These are phyloP conservation scores for Philaenus spumarius DNA, from an alignment of 1,140 invertebrate species.

Conservation along the genomic window DNA sequence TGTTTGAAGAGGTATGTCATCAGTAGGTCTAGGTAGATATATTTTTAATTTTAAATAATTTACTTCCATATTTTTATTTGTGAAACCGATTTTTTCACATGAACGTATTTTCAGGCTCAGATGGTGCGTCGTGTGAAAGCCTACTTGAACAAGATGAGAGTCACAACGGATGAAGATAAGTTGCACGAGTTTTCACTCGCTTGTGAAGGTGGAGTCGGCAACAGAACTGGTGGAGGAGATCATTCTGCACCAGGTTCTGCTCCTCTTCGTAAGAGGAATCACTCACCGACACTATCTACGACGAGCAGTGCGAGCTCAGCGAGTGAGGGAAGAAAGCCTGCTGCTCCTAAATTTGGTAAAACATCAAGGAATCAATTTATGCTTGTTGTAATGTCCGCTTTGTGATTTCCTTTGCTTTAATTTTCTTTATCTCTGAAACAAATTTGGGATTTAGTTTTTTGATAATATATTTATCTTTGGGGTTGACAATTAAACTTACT, in stretches of 20 bases:
- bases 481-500: no score
- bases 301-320: conserved; percentile 84
- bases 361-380: neutral
- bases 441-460: no score
- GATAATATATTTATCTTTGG: no score
- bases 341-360: conserved; percentile 58
- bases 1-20: conserved; percentile 89
- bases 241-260: conserved; percentile 40
- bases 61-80: no score
- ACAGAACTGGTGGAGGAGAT: conserved; percentile 46
- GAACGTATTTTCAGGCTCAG: no score
- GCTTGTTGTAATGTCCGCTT: no score
- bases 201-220: conserved; percentile 71
- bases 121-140: conserved; percentile 95
- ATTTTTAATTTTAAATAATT: no score
- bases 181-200: conserved; percentile 82
- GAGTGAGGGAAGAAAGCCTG: conserved; percentile 64
- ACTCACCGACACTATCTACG: conserved; percentile 81
- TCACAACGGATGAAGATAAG: conserved; percentile 85
- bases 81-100: no score
- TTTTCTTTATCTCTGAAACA: no score
- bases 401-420: no score
- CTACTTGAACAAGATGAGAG: conserved; percentile 88
- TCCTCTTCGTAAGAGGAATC: conserved; percentile 61
- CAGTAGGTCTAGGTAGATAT: no score